Base-by-base conservation (phyloP, 2,113 vertebrate genomes). In the Collichthys lucidus region DNA sequence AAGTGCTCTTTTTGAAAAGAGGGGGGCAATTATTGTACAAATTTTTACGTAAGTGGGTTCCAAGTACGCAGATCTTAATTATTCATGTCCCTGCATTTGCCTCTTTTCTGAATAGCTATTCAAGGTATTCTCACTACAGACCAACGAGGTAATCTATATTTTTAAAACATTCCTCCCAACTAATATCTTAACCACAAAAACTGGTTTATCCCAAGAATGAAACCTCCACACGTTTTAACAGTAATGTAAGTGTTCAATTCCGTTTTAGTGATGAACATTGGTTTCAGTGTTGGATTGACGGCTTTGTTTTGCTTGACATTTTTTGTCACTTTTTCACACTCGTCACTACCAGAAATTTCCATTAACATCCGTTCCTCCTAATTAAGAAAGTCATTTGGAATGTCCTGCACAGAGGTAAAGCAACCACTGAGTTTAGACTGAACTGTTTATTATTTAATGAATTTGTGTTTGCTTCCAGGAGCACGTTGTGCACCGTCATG, bases 401-500 rank as follows among this genome's bases (percentile, higher is more conserved):
- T 90, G 66, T 44, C 52, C 77, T 84, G 72, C 81, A 74, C 74
- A 64, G 40, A 79, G 49, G 40, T 61, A 59, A 68, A 66, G 57
- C 74, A 9, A 44, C 89, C 17, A 68, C 67, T 76, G 20, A 55
- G 69, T 29, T 80, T 24, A 47, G 15, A 44, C 61, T 16, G 11
- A 77, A 63, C n/a, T 68, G 46, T 77, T 11, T 50, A 14, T 20
- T 35, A 7, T 73, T 69, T 8, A 65, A 92, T 64, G 10, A 44
- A 3, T 50, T n/a, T 1, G 5, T 64, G 63, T 95, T 93, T 96
- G 62, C 52, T 92, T 93, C 44, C 91, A 99, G 98, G 96, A 98
- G 97, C 95, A 98, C 98, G 57, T 96, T 99, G 92, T 99, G 98
- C 95, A 96, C 94, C 63, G 96, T 99, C 89, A 99, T 99, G 93